Base-by-base conservation (phyloP, 1,140 invertebrate genomes). In the Apolygus lucorum region DNA sequence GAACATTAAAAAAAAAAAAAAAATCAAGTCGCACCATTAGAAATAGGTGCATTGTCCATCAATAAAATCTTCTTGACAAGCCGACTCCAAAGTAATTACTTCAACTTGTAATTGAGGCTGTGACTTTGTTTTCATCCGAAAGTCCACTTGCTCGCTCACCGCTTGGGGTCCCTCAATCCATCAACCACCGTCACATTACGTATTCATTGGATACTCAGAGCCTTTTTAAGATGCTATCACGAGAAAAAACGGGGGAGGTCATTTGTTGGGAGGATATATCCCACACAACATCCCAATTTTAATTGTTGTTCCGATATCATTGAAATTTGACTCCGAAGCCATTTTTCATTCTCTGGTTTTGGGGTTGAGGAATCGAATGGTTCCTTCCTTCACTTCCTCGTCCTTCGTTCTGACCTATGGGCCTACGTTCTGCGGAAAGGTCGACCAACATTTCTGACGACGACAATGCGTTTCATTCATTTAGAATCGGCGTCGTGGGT, bases 81-180 rank as follows among this genome's bases (percentile, higher is more conserved):
- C 54, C 54, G 54, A 59, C 22, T 21, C 11, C 11, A 59, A 59
- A 59, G 54, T 59, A 59, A 59, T 59, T 59, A 59, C 54, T 59
- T 59, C 54, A 59, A 59, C 11, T 59, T 59, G 54, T 59, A 59
- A 59, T 59, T 59, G 54, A 59, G 54, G 11, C 22, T 59, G 54
- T 59, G 54, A 59, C 54, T 59, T 59, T 59, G 54, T 59, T 59
- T 24, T 24, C 54, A 11, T 59, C 22, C 34, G 34, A n/a, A 59
- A 59, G 54, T 59, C 54, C 54, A 59, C 54, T 59, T 59, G 54
- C 54, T 59, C 22, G 8, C 54, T 59, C 54, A 11, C 54, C 54
- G 54, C 54, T 59, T 59, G 54, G 54, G 54, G 54, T 59, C 54
- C 54, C 54, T 17, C 54, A 59, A 59, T 59, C 54, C 54, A 59